phyloP scores from a whole-genome alignment of 2,797 vertebrate species.

The Amphiprion clarkii region DNA sequence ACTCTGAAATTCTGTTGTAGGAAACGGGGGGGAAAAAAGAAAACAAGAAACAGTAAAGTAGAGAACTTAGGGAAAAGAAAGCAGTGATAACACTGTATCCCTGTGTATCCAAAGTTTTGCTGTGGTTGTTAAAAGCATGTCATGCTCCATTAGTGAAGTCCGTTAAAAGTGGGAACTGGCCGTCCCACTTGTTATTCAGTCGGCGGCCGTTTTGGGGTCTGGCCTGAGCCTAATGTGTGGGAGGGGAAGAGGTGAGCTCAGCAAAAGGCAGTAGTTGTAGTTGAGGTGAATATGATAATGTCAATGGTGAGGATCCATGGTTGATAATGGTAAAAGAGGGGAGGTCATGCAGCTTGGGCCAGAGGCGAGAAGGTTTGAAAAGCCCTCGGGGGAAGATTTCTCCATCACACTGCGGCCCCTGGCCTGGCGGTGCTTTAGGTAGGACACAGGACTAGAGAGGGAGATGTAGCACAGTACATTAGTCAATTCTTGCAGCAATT shows the following conservation, averaged over 20 bases:
- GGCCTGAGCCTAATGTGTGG: slow-evolving; percentile 66
- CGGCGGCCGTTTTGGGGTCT: slow-evolving; percentile 49
- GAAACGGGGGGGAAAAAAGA: slow-evolving; percentile 13
- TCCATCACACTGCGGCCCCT: slow-evolving; percentile 45
- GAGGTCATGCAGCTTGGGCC: slow-evolving; percentile 86
- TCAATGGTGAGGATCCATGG: slow-evolving; percentile 83
- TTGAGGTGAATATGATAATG: slow-evolving; percentile 79
- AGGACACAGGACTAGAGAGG: slow-evolving; percentile 89
- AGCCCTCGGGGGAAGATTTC: slow-evolving; percentile 28
- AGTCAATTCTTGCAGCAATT: not conserved
- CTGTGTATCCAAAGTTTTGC: slow-evolving; percentile 56
- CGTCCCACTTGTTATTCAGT: slow-evolving; percentile 47
- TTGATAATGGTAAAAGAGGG: slow-evolving; percentile 71
- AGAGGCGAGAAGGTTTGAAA: slow-evolving; percentile 54
- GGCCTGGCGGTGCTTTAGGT: slow-evolving; percentile 84
- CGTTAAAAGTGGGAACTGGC: slow-evolving; percentile 42
- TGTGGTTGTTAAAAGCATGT: slow-evolving; percentile 60
- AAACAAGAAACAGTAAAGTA: not conserved
- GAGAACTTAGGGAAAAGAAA: slow-evolving; percentile 29
- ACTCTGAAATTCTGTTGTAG: slow-evolving; percentile 45
- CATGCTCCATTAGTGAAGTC: slow-evolving; percentile 81
- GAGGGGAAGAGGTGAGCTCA: slow-evolving; percentile 79
- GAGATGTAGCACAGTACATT: not conserved
- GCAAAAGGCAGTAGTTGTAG: slow-evolving; percentile 81
- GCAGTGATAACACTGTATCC: slow-evolving; percentile 39